A percentile compares a stretch with the other conserved stretches of the same genome.
Evolutionary conservation across 2,113 vertebrate species (phyloP).

Genomic region (Pagrus major): DNA sequence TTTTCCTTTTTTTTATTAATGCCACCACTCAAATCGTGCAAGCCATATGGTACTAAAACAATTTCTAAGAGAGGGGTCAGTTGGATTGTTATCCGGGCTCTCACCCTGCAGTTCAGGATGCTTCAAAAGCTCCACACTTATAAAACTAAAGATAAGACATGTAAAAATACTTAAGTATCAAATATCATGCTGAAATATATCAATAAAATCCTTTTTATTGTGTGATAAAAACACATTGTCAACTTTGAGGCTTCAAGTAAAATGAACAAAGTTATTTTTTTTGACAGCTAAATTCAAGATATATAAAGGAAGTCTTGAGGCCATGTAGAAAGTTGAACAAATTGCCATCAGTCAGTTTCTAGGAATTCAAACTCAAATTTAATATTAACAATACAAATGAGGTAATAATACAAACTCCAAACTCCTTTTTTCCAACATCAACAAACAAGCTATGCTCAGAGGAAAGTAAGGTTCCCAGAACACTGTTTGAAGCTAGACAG

Average conservation of each 20-base stretch:
- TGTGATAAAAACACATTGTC: not conserved
- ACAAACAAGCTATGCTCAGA: too few species aligned
- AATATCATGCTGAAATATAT: not conserved
- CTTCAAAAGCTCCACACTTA: not conserved
- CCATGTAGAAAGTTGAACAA: not conserved
- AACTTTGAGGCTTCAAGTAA: not conserved
- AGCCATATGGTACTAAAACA: constrained; percentile 24
- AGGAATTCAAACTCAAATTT: too few species aligned
- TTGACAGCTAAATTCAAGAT: too few species aligned
- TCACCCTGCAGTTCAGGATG: not conserved
- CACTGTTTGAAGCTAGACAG: too few species aligned
- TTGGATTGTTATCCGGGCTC: not conserved
- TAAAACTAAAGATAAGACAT: not conserved
- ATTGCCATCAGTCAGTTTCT: not conserved
- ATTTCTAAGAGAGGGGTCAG: not conserved
- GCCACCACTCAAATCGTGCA: constrained; percentile 5
- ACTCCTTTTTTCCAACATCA: too few species aligned
- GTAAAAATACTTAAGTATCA: not conserved
- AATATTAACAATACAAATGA: too few species aligned
- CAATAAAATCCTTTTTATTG: not conserved
- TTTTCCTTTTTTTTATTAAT: constrained; percentile 26
- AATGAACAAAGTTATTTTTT: not conserved
- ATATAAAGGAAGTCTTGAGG: not conserved
- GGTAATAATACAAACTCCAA: too few species aligned
- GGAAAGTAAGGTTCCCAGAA: too few species aligned